phyloP scores from a whole-genome alignment of 2,113 vertebrate species.

The Mobula hypostoma region DNA sequence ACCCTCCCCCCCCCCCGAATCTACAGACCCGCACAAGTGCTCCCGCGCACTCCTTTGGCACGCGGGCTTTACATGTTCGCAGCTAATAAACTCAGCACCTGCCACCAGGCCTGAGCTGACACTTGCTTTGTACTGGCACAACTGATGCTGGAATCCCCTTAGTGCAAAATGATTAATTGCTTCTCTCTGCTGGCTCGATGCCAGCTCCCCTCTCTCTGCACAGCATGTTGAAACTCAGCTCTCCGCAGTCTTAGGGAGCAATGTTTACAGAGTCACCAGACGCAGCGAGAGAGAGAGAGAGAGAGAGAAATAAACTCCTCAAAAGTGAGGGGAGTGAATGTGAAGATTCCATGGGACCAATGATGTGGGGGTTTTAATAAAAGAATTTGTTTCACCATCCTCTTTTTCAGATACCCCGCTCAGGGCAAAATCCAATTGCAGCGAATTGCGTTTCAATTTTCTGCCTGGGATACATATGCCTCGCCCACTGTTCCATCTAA shows the following conservation, averaged over 20 bases:
- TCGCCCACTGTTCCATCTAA: neutral
- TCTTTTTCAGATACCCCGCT: too few relatives aligned
- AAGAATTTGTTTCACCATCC: neutral
- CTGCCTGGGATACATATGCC: neutral
- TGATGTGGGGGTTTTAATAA: neutral
- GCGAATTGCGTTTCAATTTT: neutral
- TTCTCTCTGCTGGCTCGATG: neutral
- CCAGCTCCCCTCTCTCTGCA: neutral
- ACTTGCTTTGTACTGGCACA: conserved; percentile 1
- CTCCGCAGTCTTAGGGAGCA: neutral
- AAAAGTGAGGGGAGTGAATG: neutral
- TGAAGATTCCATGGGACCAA: neutral
- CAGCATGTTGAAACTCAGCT: neutral
- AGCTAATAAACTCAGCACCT: conserved; percentile 35
- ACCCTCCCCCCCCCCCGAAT: neutral
- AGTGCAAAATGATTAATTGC: conserved; percentile 17
- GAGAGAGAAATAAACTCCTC: too few relatives aligned
- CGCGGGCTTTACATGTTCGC: neutral
- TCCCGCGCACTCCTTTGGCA: neutral
- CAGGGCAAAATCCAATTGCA: neutral
- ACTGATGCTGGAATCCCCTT: conserved; percentile 11
- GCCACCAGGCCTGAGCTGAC: neutral
- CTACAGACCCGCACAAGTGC: neutral
- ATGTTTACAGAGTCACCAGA: neutral
- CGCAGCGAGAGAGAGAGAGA: too few relatives aligned